Percentiles rank a stretch among this genome's conserved stretches.
These are phyloP conservation scores for Psittacula echo DNA, from an alignment of 2,797 vertebrate species.

Conservation along the genomic window DNA sequence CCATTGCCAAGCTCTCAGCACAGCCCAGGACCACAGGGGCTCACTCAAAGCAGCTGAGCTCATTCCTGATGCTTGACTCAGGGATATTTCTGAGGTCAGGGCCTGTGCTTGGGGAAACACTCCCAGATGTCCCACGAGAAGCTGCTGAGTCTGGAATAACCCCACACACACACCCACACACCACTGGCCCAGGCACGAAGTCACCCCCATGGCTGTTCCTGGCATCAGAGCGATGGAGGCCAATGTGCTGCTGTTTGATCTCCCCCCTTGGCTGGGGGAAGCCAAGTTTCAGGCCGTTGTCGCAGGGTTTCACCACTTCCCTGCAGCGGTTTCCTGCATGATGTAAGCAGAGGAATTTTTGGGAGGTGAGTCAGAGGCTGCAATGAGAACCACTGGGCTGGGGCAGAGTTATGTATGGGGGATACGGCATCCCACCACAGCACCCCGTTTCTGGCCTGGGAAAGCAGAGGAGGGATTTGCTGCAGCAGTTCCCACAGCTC, in stretches of 20 bases:
- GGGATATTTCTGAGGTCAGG: constrained; percentile 29
- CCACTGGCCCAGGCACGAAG: background rate
- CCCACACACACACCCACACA: background rate
- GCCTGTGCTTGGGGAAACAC: background rate
- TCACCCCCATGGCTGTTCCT: background rate
- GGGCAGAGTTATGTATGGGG: background rate
- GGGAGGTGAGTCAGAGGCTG: constrained; percentile 49
- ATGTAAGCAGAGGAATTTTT: background rate
- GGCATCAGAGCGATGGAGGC: background rate
- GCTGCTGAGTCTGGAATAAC: constrained; percentile 15
- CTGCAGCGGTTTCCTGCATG: constrained; percentile 17
- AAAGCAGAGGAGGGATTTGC: background rate
- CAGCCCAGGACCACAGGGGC: background rate
- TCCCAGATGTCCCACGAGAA: background rate
- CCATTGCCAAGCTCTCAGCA: fast-evolving
- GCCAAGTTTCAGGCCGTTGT: background rate
- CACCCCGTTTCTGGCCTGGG: background rate
- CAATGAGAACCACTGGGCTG: constrained; percentile 35
- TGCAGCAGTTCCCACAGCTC: background rate
- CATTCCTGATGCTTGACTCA: constrained; percentile 24
- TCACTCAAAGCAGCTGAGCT: background rate
- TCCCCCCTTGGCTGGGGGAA: background rate
- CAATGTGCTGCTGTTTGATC: background rate
- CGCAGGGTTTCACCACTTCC: constrained; percentile 27
- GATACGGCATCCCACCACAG: background rate